Percentiles rank a stretch among this genome's conserved stretches.
These are phyloP conservation scores for Drosophila anomalipes DNA, from an alignment of 2,888 invertebrate species.

Conservation along the genomic window DNA sequence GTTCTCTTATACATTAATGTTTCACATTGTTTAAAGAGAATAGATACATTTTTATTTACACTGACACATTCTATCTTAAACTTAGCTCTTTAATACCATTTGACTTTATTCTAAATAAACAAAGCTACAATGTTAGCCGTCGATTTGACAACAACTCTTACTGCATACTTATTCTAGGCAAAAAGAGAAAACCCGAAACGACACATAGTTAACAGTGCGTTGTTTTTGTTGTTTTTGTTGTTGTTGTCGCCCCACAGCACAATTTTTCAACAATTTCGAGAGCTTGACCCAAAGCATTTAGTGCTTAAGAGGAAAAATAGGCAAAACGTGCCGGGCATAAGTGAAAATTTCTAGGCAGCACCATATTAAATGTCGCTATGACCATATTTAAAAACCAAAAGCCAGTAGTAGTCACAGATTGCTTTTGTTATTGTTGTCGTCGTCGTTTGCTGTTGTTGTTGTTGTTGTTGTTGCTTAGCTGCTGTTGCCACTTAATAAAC, in stretches of 20 bases:
- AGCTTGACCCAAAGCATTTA: conserved; percentile 70
- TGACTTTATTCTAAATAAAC: background rate
- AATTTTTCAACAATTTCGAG: conserved; percentile 61
- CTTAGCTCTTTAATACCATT: background rate
- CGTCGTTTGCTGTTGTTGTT: conserved; percentile 21
- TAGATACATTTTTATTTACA: accelerated
- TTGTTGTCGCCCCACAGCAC: conserved; percentile 21
- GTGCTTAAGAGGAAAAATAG: conserved; percentile 72
- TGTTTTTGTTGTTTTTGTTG: background rate
- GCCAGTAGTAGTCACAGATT: conserved; percentile 64
- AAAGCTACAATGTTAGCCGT: background rate
- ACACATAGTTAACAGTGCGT: conserved; percentile 20
- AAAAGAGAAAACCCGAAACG: conserved; percentile 66
- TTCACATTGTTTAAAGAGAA: background rate
- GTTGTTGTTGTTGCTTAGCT: conserved; percentile 1
- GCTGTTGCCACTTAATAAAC: conserved; percentile 71
- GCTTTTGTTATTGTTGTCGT: conserved; percentile 18
- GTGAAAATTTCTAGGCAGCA: conserved; percentile 72
- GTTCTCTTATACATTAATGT: background rate
- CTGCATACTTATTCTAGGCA: conserved; percentile 22
- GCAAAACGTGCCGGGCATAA: conserved; percentile 75
- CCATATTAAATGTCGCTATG: conserved; percentile 64
- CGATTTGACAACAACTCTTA: conserved; percentile 15
- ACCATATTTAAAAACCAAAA: conserved; percentile 66
- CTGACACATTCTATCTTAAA: background rate